phyloP scores from a whole-genome alignment of 2,888 invertebrate species.

The Hyposoter didymator region DNA sequence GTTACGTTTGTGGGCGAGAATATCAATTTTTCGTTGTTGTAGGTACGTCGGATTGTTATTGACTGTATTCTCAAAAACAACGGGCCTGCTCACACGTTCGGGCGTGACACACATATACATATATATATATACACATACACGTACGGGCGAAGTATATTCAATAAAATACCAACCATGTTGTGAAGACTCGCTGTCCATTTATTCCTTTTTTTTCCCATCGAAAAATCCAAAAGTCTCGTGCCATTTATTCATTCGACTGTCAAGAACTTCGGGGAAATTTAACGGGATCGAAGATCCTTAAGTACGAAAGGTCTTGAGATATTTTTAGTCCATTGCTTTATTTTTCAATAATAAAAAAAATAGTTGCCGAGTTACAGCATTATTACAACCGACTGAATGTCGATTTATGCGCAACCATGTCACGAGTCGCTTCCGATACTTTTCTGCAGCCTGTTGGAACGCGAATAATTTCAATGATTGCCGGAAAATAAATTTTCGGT shows the following conservation, averaged over 20 bases:
- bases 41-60: slow-evolving; percentile 25
- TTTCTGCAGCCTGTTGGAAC: slow-evolving; percentile 87
- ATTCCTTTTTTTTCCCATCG: neutral
- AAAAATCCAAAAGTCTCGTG: neutral
- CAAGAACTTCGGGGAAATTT: too few relatives aligned
- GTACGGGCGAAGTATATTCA: slow-evolving; percentile 74
- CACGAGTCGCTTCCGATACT: slow-evolving; percentile 87
- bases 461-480: slow-evolving; percentile 30
- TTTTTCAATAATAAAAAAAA: neutral
- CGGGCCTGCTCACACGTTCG: slow-evolving; percentile 35
- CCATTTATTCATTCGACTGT: neutral
- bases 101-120: slow-evolving; percentile 48
- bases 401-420: slow-evolving; percentile 90
- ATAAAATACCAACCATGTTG: slow-evolving; percentile 80
- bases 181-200: slow-evolving; percentile 59
- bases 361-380: neutral
- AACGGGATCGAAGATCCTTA: neutral
- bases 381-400: slow-evolving; percentile 75
- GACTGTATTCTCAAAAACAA: slow-evolving; percentile 51
- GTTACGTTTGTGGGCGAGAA: slow-evolving; percentile 18
- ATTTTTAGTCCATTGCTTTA: neutral
- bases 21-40: slow-evolving; percentile 29
- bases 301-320: neutral
- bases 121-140: slow-evolving; percentile 67
- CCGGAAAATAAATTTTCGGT: slow-evolving; percentile 45